A percentile compares a stretch with the other conserved stretches of the same genome.
Conservation (phyloP, 2,888 invertebrate genomes). For the Chromoteleia sp. region DNA sequence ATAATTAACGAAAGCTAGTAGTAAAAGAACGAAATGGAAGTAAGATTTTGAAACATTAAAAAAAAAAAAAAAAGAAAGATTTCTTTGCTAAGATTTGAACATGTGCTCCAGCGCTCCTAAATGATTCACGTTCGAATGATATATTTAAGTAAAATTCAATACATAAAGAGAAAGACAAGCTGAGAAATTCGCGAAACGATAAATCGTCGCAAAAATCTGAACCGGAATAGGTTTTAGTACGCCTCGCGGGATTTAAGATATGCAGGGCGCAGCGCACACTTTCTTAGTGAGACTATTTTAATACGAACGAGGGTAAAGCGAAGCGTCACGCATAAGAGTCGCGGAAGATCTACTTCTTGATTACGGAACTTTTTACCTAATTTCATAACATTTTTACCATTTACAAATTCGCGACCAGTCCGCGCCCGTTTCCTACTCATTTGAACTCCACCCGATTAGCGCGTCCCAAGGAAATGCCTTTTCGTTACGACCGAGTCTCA, state of each 20-base stretch:
- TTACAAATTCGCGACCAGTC: slow-evolving; percentile 81
- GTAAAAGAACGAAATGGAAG: too few relatives aligned
- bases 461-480: slow-evolving; percentile 72
- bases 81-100: too few relatives aligned
- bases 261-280: slow-evolving; percentile 81
- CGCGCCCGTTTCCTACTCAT: slow-evolving; percentile 81
- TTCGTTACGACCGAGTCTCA: slow-evolving; percentile 72
- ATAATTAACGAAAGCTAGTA: too few relatives aligned
- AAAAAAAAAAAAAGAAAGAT: too few relatives aligned
- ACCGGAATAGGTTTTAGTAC: slow-evolving; percentile 59
- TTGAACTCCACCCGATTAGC: slow-evolving; percentile 78
- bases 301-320: slow-evolving; percentile 78
- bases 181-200: slow-evolving; percentile 72
- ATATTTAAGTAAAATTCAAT: too few relatives aligned
- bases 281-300: slow-evolving; percentile 82
- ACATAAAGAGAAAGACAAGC: too few relatives aligned
- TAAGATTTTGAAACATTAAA: too few relatives aligned
- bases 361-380: slow-evolving; percentile 84
- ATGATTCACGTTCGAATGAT: too few relatives aligned
- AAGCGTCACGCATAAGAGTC: slow-evolving; percentile 73
- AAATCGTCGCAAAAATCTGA: slow-evolving; percentile 78
- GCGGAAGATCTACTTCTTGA: slow-evolving; percentile 84
- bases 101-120: too few relatives aligned
- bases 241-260: slow-evolving; percentile 80
- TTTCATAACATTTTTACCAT: slow-evolving; percentile 84